phyloP scores from a whole-genome alignment of 2,113 vertebrate genomes.

The Ceuthmochares aereus region DNA sequence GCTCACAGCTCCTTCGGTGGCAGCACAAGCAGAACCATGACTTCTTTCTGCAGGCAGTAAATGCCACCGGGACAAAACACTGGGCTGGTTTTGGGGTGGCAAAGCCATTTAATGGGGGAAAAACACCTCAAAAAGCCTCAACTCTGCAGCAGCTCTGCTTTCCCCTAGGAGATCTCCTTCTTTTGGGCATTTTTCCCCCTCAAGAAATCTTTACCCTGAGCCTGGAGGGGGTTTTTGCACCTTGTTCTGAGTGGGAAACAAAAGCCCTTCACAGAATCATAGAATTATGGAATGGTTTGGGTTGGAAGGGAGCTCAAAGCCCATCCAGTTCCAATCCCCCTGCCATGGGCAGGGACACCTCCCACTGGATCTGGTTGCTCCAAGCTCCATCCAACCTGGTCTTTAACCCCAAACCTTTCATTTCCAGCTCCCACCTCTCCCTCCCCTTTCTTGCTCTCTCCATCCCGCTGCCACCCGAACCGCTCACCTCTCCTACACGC shows the following conservation, averaged over 20 bases:
- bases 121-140: not conserved
- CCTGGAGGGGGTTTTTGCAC: not conserved
- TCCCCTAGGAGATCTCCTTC: not conserved
- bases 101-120: not conserved
- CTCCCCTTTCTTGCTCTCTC: not conserved
- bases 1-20: accelerated
- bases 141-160: not conserved
- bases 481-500: constrained; percentile 14
- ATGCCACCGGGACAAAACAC: accelerated
- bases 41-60: not conserved
- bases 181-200: accelerated
- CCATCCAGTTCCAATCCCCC: too few relatives aligned
- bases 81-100: accelerated
- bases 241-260: accelerated
- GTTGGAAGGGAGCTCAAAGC: too few relatives aligned
- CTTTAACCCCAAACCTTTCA: too few relatives aligned
- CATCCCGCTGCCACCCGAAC: not conserved
- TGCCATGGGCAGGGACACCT: too few relatives aligned
- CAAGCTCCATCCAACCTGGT: too few relatives aligned
- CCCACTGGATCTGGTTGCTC: too few relatives aligned
- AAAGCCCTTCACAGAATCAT: not conserved
- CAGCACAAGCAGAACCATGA: accelerated
- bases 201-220: not conserved
- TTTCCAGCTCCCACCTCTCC: not conserved
- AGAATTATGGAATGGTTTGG: too few relatives aligned